These are phyloP conservation scores for Cryptotis parvus DNA, from an alignment of 2,113 vertebrate species.

Conservation along the genomic window DNA sequence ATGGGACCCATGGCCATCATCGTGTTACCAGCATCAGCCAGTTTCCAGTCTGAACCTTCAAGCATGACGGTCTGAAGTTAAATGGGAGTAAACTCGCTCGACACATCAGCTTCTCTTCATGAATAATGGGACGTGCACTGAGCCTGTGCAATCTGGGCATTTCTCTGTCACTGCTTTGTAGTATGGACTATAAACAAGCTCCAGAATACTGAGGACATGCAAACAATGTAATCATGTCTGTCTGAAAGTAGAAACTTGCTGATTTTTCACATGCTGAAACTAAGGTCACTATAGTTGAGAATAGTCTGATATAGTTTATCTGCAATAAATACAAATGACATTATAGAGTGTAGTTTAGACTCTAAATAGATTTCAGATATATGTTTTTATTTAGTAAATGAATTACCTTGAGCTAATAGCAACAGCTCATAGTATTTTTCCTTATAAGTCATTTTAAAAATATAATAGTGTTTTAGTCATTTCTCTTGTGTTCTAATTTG, in stretches of 20 bases:
- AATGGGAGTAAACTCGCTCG: slow-evolving; percentile 56
- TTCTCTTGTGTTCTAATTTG: not conserved
- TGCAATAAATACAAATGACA: too few relatives aligned
- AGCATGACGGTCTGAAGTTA: slow-evolving; percentile 32
- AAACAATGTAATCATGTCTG: not conserved
- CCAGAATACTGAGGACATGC: not conserved
- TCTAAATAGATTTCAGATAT: not conserved
- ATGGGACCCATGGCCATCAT: not conserved
- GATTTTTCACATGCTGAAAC: not conserved
- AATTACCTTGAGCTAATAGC: not conserved
- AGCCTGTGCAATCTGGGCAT: not conserved
- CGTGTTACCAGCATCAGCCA: not conserved
- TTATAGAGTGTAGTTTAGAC: not conserved
- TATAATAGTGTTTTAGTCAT: not conserved
- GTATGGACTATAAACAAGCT: slow-evolving; percentile 24
- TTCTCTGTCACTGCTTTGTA: slow-evolving; percentile 24
- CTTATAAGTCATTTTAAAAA: not conserved
- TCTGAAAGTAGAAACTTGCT: not conserved
- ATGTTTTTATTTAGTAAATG: not conserved
- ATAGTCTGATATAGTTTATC: fast-evolving
- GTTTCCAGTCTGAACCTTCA: slow-evolving; percentile 40
- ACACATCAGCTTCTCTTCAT: slow-evolving; percentile 12
- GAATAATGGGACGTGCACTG: not conserved
- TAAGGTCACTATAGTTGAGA: not conserved
- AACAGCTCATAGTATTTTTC: not conserved